Conservation (phyloP, 1,140 invertebrate species). For the Diorhabda elongata region DNA sequence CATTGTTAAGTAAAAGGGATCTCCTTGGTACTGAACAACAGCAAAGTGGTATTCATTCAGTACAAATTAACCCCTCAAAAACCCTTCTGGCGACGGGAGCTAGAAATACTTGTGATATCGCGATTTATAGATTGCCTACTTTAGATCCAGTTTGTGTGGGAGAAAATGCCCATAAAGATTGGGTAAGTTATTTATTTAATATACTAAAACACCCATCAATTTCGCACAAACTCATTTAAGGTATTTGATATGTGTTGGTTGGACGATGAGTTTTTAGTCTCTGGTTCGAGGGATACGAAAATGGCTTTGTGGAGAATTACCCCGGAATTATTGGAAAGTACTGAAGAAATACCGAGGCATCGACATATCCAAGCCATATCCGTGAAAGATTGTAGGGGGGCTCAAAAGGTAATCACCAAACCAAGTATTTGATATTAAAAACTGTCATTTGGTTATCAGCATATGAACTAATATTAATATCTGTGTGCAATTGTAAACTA, state of each 20-base stretch:
- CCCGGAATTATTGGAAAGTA: conserved; percentile 46
- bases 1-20: conserved; percentile 63
- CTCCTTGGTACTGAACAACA: conserved; percentile 52
- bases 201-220: not conserved
- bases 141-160: conserved; percentile 93
- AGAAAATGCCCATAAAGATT: conserved; percentile 86
- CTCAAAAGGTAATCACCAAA: conserved; percentile 47
- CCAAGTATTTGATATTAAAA: too few species aligned
- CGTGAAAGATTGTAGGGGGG: conserved; percentile 69
- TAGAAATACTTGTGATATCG: conserved; percentile 87
- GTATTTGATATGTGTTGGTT: conserved; percentile 92
- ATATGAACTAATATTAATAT: too few species aligned
- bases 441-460: too few species aligned
- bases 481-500: too few species aligned
- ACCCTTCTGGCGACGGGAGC: conserved; percentile 90
- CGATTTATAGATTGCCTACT: conserved; percentile 87
- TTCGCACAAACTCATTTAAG: conserved; percentile 33
- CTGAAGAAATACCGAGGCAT: conserved; percentile 53
- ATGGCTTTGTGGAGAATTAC: conserved; percentile 74
- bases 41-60: conserved; percentile 87
- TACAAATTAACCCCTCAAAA: conserved; percentile 90
- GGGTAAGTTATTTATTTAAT: conserved; percentile 55
- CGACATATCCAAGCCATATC: conserved; percentile 64
- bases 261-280: conserved; percentile 92
- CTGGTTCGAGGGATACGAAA: conserved; percentile 86